phyloP scores from a whole-genome alignment of 2,113 vertebrate genomes.

The Accipiter virgatus region DNA sequence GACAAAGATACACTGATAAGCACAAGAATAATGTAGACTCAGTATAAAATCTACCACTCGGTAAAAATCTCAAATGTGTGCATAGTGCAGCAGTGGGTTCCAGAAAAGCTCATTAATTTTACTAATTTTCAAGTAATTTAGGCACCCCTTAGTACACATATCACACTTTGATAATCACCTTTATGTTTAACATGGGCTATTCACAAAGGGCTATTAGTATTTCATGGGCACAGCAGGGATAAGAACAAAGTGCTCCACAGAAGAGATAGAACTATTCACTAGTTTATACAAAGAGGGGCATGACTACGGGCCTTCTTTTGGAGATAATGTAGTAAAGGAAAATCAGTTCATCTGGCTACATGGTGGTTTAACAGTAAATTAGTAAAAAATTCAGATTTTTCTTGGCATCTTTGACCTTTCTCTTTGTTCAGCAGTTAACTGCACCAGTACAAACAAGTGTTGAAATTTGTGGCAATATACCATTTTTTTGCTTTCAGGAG shows the following conservation, averaged over 20 bases:
- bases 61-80: background rate
- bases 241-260: background rate
- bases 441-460: background rate
- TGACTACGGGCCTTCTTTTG: background rate
- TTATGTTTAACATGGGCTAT: background rate
- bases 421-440: background rate
- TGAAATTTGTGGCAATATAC: background rate
- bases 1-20: background rate
- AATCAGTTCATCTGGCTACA: background rate
- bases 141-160: accelerated
- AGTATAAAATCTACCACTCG: background rate
- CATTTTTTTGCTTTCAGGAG: background rate
- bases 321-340: background rate
- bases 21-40: background rate
- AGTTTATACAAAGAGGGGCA: background rate
- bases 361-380: background rate
- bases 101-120: background rate
- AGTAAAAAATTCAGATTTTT: background rate
- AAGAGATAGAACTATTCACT: background rate
- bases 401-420: background rate
- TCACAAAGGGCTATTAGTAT: background rate
- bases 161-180: background rate
- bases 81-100: background rate
- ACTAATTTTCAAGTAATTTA: background rate
- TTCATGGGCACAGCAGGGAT: background rate